Evolutionary conservation across 2,888 invertebrate species (phyloP), one percentile per base, ranked within the genome.

Genomic region (Miltochrista miniata): DNA sequence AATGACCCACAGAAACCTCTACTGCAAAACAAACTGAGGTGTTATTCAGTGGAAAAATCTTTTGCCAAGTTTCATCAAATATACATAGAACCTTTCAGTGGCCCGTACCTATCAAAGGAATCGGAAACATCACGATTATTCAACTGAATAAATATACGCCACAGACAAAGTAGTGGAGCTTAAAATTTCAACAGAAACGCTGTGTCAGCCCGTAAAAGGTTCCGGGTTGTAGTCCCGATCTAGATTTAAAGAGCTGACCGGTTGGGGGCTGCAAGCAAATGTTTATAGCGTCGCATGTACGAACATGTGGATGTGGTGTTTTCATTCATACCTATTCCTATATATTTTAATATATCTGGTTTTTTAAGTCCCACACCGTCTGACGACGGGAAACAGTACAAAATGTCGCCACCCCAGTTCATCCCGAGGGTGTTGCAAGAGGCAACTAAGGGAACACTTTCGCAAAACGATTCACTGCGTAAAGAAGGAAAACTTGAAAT

Each of bases 201-300:
- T 61, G 58, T 56, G 68, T 73, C 73, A 73, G 71, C 56, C 58
- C 62, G 61, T 72, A 70, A 73, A 68, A 61, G 64, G 68, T 60
- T 65, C 65, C 56, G 59, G 63, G 63, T 59, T 64, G 46, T 59
- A 67, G 56, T 61, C 54, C 59, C 60, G 59, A 61, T 70, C 67
- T 67, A 69, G 68, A 71, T 71, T 72, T 71, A 72, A 70, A 71
- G 71, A 68, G 68, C 64, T 70, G 71, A 68, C 64, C 70, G 69
- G 67, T 64, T 49, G 51, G 60, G 59, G 59, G 54, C 36, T 58
- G 62, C 59, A 68, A 68, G 61, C 72, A 70, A 72, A 71, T 72
- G 71, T 67, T 66, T 64, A 55, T 48, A 38, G 38, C 45, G 38
- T 31, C n/a, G 24, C 39, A 45, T 13, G 15, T 31, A 7, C 1